Evolutionary conservation across 2,888 invertebrate species (phyloP).

Genomic region (Zele albiditarsus): DNA sequence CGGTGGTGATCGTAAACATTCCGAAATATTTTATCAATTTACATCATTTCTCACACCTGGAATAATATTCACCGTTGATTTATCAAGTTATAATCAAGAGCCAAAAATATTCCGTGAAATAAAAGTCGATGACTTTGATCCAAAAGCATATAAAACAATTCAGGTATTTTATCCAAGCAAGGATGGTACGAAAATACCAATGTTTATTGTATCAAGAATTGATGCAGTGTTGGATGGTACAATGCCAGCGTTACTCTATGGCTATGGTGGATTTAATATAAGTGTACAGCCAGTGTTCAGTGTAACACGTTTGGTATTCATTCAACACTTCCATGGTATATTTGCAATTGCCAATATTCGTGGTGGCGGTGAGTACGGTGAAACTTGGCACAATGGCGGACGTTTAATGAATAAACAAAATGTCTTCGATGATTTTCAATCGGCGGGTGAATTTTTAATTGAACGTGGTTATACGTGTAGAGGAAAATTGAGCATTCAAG

Average conservation of each 20-base stretch:
- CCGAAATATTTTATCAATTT: constrained; percentile 95
- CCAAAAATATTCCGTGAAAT: constrained; percentile 81
- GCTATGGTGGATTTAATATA: constrained; percentile 98
- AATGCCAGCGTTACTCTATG: constrained; percentile 92
- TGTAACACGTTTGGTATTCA: constrained; percentile 88
- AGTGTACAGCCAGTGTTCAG: constrained; percentile 93
- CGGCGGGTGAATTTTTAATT: constrained; percentile 91
- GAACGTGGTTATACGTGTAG: constrained; percentile 85
- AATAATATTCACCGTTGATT: constrained; percentile 89
- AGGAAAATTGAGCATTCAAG: constrained; percentile 88
- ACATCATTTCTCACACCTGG: constrained; percentile 94
- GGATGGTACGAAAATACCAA: constrained; percentile 94
- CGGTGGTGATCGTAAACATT: constrained; percentile 88
- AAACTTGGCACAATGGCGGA: constrained; percentile 97
- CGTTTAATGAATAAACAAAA: constrained; percentile 95
- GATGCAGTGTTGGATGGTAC: constrained; percentile 79
- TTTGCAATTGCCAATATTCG: constrained; percentile 95
- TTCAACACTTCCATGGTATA: constrained; percentile 91
- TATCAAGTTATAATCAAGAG: constrained; percentile 77
- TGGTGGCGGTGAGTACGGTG: constrained; percentile 98
- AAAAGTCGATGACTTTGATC: constrained; percentile 87
- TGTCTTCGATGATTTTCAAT: constrained; percentile 96
- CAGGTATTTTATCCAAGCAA: constrained; percentile 95
- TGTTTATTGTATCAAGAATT: constrained; percentile 93
- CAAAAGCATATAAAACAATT: constrained; percentile 84